Conservation (phyloP, 2,797 vertebrate genomes). For the Notolabrus celidotus region DNA sequence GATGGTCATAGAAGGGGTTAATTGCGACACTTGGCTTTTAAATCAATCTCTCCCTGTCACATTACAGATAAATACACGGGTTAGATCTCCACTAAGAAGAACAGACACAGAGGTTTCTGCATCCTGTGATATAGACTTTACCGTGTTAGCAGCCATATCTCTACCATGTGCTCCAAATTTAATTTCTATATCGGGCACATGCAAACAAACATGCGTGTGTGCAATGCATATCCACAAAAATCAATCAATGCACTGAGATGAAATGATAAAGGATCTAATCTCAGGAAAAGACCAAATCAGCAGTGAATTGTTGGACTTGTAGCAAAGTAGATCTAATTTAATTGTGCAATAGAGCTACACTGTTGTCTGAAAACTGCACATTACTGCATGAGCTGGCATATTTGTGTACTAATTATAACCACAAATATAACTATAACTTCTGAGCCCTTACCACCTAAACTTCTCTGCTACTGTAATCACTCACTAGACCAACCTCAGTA, state of each 20-base stretch:
- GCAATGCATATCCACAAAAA: neutral
- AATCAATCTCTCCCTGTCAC: constrained; percentile 57
- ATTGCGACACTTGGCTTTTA: constrained; percentile 68
- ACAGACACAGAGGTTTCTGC: constrained; percentile 15
- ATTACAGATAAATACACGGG: constrained; percentile 55
- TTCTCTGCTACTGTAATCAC: too few species aligned
- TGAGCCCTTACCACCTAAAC: too few species aligned
- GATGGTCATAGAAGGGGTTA: constrained; percentile 69
- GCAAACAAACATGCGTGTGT: neutral
- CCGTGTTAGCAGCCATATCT: constrained; percentile 43
- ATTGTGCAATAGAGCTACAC: neutral
- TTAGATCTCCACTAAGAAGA: constrained; percentile 15
- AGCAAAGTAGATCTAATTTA: too few species aligned
- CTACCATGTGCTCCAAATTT: neutral
- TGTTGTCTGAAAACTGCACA: too few species aligned
- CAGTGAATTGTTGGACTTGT: neutral
- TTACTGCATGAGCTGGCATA: too few species aligned
- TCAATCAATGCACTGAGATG: constrained; percentile 14
- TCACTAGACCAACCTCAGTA: too few species aligned
- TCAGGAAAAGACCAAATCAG: neutral
- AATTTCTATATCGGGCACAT: constrained; percentile 1
- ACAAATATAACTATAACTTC: too few species aligned
- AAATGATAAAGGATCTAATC: constrained; percentile 14
- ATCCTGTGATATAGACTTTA: constrained; percentile 46
- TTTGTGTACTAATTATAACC: too few species aligned